phyloP scores from a whole-genome alignment of 2,113 vertebrate genomes.

The Grammomys surdaster region DNA sequence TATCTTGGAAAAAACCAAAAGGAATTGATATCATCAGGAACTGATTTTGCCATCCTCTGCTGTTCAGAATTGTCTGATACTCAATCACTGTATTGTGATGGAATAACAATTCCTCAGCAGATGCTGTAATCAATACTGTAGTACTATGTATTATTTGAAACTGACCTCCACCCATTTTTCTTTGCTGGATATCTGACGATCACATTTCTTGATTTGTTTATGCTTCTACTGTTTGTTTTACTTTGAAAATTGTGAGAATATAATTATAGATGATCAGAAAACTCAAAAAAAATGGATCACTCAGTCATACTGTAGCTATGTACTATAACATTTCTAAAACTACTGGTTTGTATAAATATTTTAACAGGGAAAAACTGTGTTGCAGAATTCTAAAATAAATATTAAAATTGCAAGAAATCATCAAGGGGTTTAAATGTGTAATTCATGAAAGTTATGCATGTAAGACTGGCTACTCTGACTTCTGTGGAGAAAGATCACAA shows the following conservation, averaged over 20 bases:
- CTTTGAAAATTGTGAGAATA: constrained; percentile 40
- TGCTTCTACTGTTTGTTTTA: neutral
- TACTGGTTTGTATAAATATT: neutral
- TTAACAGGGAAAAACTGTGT: neutral
- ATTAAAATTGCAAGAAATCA: neutral
- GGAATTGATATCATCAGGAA: neutral
- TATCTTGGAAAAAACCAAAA: neutral
- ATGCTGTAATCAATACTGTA: neutral
- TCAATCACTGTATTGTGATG: neutral
- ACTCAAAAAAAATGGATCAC: neutral
- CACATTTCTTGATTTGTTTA: neutral
- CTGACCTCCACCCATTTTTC: neutral
- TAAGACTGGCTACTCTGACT: no score
- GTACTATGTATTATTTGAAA: constrained; percentile 1
- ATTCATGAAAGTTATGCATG: neutral
- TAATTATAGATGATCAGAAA: neutral
- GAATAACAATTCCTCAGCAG: neutral
- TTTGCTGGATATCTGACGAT: neutral
- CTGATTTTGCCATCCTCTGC: neutral
- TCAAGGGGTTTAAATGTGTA: neutral
- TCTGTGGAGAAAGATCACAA: no score
- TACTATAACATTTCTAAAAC: constrained; percentile 22
- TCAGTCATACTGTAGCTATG: neutral
- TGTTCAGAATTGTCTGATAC: neutral
- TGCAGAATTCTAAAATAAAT: constrained; percentile 28